A percentile compares a stretch with the other conserved stretches of the same genome.
These are phyloP conservation scores for Pollenia labialis DNA, from an alignment of 2,888 invertebrate species.

Conservation along the genomic window DNA sequence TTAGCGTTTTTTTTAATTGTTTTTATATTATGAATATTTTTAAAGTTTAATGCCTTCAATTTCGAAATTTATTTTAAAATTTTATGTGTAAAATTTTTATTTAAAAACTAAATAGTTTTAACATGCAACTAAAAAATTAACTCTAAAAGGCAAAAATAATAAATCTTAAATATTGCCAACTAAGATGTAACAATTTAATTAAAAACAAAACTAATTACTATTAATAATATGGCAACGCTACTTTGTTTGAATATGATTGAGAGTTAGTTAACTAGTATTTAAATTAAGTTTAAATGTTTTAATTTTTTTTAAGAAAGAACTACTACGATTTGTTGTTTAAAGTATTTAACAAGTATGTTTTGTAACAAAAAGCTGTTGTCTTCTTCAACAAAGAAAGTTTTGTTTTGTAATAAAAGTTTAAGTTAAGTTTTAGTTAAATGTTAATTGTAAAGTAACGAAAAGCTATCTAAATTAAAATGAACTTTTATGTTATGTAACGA, in stretches of 20 bases:
- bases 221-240: conserved; percentile 56
- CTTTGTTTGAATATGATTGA: conserved; percentile 28
- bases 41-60: conserved; percentile 66
- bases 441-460: conserved; percentile 63
- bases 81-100: neutral
- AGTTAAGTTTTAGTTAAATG: conserved; percentile 25
- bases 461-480: conserved; percentile 60
- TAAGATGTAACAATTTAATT: conserved; percentile 15
- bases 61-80: conserved; percentile 42
- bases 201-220: conserved; percentile 16
- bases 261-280: conserved; percentile 24
- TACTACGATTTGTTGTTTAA: conserved; percentile 36
- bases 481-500: conserved; percentile 59
- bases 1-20: neutral
- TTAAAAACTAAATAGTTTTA: conserved; percentile 17
- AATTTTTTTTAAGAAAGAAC: conserved; percentile 35
- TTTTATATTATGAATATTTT: neutral
- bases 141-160: conserved; percentile 6
- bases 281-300: conserved; percentile 9
- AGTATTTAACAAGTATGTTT: conserved; percentile 42
- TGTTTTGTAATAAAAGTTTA: conserved; percentile 30
- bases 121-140: conserved; percentile 65
- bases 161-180: conserved; percentile 27
- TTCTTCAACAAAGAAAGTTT: conserved; percentile 19
- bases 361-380: conserved; percentile 33